Conservation (phyloP, 2,797 vertebrate genomes). For the Malurus splendens region DNA sequence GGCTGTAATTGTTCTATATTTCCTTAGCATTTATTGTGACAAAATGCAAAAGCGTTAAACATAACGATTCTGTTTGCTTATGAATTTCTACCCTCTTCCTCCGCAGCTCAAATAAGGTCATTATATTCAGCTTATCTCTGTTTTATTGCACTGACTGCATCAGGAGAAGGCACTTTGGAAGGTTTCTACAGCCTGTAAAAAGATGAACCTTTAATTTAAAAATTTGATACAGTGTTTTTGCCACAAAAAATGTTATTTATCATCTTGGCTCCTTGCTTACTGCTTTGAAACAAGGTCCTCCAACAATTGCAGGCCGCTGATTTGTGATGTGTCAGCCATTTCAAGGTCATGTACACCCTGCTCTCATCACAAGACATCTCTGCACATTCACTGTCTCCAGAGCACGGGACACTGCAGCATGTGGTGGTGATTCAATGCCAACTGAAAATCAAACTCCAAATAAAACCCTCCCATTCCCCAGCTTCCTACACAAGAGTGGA, state of each 20-base stretch:
- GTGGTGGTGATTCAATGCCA: too few relatives aligned
- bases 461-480: neutral
- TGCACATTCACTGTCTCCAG: neutral
- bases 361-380: neutral
- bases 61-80: neutral
- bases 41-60: neutral
- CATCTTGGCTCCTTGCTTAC: neutral
- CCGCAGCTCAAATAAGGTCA: neutral
- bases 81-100: neutral
- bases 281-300: neutral
- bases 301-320: neutral
- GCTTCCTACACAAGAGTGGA: neutral
- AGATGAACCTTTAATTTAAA: neutral
- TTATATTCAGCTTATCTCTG: neutral
- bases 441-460: neutral
- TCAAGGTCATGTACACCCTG: neutral
- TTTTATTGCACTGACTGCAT: neutral
- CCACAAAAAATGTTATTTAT: neutral
- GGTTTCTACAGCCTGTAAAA: neutral
- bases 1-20: neutral
- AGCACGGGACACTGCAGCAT: neutral
- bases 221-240: neutral
- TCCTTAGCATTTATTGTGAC: neutral
- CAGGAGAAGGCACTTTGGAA: neutral
- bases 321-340: neutral